Evolutionary conservation across 2,797 vertebrate species (phyloP).

Genomic region (Gymnopithys bicolor): DNA sequence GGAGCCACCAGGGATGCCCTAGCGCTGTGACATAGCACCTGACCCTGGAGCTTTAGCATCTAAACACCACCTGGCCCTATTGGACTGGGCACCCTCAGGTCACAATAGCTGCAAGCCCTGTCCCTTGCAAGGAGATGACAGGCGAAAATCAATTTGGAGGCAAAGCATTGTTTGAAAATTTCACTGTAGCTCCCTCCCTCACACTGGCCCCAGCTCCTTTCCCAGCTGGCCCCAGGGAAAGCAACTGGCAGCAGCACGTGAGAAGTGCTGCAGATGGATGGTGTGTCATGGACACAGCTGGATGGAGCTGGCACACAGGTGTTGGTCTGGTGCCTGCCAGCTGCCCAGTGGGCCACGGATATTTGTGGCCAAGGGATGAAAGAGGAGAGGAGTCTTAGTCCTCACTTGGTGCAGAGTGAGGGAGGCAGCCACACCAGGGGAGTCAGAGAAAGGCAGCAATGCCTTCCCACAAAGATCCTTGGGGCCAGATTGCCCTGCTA

Average conservation of each 20-base stretch:
- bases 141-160: slow-evolving; percentile 5
- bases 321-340: slow-evolving; percentile 49
- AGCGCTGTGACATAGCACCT: accelerated
- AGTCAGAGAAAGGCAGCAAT: background rate
- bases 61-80: background rate
- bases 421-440: background rate
- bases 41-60: background rate
- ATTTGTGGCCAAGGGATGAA: background rate
- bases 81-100: background rate
- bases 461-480: background rate
- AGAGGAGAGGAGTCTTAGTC: background rate
- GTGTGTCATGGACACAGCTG: slow-evolving; percentile 71
- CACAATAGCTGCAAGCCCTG: background rate
- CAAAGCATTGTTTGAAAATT: slow-evolving; percentile 8
- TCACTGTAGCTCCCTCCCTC: background rate
- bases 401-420: background rate
- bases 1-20: background rate
- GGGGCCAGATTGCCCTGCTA: background rate
- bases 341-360: slow-evolving; percentile 54
- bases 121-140: background rate
- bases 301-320: slow-evolving; percentile 70
- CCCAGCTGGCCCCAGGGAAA: slow-evolving; percentile 22
- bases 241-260: slow-evolving; percentile 54
- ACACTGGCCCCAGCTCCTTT: background rate
- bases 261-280: slow-evolving; percentile 41